These are phyloP conservation scores for Brachyopa scutellaris DNA, from an alignment of 2,888 invertebrate species.

Conservation along the genomic window DNA sequence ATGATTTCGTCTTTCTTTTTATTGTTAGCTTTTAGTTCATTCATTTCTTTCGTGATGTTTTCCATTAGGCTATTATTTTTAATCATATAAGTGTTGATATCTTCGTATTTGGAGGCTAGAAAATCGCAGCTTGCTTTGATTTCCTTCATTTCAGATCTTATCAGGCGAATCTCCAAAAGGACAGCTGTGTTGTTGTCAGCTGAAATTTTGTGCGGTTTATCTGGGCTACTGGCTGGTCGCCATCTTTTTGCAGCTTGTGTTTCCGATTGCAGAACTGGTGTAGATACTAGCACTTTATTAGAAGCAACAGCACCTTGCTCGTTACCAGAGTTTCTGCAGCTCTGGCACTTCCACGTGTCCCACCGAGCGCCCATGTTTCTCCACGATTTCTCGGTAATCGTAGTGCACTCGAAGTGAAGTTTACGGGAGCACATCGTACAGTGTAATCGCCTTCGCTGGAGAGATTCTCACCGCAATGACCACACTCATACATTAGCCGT, in stretches of 20 bases:
- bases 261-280: not conserved
- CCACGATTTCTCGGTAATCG: conserved; percentile 4
- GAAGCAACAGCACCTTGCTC: not conserved
- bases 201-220: not conserved
- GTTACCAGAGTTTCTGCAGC: not conserved
- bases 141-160: not conserved
- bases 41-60: not conserved
- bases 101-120: not conserved
- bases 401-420: not conserved
- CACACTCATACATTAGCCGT: no score
- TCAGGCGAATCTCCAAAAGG: not conserved
- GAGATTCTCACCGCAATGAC: no score
- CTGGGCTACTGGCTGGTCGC: not conserved
- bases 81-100: not conserved
- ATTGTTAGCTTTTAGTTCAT: no score
- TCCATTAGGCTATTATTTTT: not conserved
- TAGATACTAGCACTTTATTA: not conserved
- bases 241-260: not conserved
- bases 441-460: no score
- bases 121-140: conserved; percentile 4
- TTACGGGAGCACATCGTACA: no score
- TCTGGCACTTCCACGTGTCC: not conserved
- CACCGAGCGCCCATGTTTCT: not conserved
- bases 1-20: not conserved
- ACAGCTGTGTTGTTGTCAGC: not conserved